These are phyloP conservation scores for Bellardia pandia DNA, from an alignment of 2,888 invertebrate genomes.

Conservation along the genomic window DNA sequence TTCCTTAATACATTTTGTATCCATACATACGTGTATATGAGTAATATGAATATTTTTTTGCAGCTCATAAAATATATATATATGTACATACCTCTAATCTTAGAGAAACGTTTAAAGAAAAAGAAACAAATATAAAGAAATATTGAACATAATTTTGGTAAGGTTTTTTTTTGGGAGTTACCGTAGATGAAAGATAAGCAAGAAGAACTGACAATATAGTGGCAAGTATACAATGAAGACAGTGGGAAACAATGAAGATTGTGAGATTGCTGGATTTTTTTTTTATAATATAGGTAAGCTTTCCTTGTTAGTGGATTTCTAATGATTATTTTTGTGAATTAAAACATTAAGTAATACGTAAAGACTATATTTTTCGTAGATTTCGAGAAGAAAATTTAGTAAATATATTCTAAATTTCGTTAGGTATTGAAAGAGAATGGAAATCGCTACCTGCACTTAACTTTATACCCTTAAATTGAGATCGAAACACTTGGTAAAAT, in stretches of 20 bases:
- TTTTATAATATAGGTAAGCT: no score
- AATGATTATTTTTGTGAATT: no score
- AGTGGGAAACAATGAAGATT: slow-evolving; percentile 18
- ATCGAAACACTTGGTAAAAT: no score
- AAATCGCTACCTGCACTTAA: no score
- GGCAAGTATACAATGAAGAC: slow-evolving; percentile 30
- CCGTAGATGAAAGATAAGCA: neutral
- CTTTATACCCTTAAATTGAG: no score
- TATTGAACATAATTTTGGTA: slow-evolving; percentile 58
- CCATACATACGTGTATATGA: slow-evolving; percentile 28
- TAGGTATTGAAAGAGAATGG: no score
- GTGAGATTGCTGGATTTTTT: no score
- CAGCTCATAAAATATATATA: slow-evolving; percentile 46
- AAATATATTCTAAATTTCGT: no score
- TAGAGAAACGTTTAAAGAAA: slow-evolving; percentile 21
- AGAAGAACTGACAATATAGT: slow-evolving; percentile 35
- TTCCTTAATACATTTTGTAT: slow-evolving; percentile 68
- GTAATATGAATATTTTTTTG: slow-evolving; percentile 41
- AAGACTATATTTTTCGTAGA: no score
- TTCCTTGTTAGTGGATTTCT: no score
- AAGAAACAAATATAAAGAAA: slow-evolving; percentile 22
- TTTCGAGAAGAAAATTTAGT: no score
- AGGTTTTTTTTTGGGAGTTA: neutral
- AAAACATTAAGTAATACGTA: no score
- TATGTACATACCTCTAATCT: slow-evolving; percentile 41